Conservation (phyloP, 1,140 invertebrate species). For the Lepidurus arcticus region DNA sequence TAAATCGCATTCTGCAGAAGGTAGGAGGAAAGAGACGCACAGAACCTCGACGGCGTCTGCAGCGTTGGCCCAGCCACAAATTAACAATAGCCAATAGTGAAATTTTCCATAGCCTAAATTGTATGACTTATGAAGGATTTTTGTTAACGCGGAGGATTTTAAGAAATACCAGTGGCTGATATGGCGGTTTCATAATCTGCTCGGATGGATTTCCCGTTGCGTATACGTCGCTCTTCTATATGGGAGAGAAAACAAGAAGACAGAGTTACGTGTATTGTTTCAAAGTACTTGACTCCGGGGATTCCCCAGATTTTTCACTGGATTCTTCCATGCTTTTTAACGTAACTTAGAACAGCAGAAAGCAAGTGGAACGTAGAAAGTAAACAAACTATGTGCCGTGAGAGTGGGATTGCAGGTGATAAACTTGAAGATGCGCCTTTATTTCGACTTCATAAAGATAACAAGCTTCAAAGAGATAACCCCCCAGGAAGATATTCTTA, state of each 20-base stretch:
- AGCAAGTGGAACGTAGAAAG: not conserved
- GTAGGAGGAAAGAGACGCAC: constrained; percentile 88
- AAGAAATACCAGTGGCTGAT: constrained; percentile 34
- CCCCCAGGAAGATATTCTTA: too few species aligned
- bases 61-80: constrained; percentile 87
- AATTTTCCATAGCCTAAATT: constrained; percentile 80
- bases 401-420: not conserved
- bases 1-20: constrained; percentile 86
- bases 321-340: not conserved
- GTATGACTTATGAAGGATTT: not conserved
- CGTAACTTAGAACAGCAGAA: not conserved
- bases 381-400: not conserved
- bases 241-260: not conserved
- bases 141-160: not conserved
- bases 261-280: not conserved
- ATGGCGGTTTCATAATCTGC: constrained; percentile 35
- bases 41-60: constrained; percentile 94
- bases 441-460: too few species aligned
- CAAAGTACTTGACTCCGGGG: not conserved
- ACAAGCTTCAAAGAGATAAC: too few species aligned
- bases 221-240: not conserved
- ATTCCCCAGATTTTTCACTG: not conserved
- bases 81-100: constrained; percentile 76
- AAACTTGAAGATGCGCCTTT: not conserved
- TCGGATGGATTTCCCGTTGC: constrained; percentile 38